Evolutionary conservation across 2,797 vertebrate species (phyloP), one percentile per base, ranked within the genome.

Genomic region (Pangasius macronema): DNA sequence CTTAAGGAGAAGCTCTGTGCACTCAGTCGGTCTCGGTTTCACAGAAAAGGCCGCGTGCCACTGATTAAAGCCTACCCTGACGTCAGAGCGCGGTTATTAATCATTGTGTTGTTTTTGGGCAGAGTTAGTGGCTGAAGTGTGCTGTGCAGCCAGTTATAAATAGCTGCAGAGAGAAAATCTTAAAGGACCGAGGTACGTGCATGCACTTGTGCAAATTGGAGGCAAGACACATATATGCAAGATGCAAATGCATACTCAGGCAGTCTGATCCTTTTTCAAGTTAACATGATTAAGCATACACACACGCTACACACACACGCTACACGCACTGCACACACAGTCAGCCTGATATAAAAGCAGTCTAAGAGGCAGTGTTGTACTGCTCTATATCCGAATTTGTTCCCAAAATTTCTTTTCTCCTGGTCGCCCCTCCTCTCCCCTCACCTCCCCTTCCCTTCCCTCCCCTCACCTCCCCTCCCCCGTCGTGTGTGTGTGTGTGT

Each of bases 21-120:
- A 18, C 7, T 42, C 5, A 1, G 59, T 16, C 36, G 55, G 63
- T 27, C 55, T 83, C 55, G n/a, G 16, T 68, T 53, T 82, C 36
- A 72, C 51, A 79, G 82, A 76, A 82, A 30, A 61, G 61, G 61
- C 84, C 20, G 49, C 55, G 46, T 53, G 65, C 49, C 27, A 13
- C 18, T 70, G 81, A 67, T 87, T 86, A 80, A 73, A 27, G 55
- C 27, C 53, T 14, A n/a, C n/a, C 5, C 53, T 88, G 86, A 88
- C 65, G 72, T 89, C 87, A 87, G 36, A 11, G 51, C 84, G 76
- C 79, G 42, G 86, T 55, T 79, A 42, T 86, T 85, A 73, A 85
- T 85, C 83, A 39, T 27, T 9, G 67, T 84, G 63, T 67, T 85
- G 68, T 68, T 83, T 83, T 75, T 39, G 76, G 86, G 59, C 65